Evolutionary conservation across 2,888 invertebrate species (phyloP).

Genomic region (Calliopum simillimum): DNA sequence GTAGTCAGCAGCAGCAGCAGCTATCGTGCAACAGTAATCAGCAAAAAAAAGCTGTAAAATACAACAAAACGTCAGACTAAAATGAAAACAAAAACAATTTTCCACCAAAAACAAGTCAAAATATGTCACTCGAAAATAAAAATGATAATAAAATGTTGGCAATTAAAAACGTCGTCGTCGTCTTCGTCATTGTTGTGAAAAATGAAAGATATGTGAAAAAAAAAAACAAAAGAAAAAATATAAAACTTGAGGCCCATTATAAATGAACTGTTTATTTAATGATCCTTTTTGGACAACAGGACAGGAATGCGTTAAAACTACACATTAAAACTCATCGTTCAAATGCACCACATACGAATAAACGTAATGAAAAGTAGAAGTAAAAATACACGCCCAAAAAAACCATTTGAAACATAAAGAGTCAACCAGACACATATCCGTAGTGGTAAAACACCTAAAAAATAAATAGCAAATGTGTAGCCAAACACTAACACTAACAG

Average conservation of each 20-base stretch:
- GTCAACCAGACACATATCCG: not conserved
- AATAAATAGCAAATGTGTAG: not conserved
- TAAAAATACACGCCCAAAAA: constrained; percentile 32
- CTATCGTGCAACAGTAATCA: constrained; percentile 37
- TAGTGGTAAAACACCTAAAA: not conserved
- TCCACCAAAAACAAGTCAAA: constrained; percentile 1
- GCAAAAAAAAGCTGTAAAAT: not conserved
- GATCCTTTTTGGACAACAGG: constrained; percentile 46
- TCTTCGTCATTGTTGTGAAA: constrained; percentile 13
- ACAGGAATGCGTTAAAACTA: constrained; percentile 27
- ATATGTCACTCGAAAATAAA: constrained; percentile 15
- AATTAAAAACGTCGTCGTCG: constrained; percentile 53
- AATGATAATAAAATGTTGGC: constrained; percentile 42
- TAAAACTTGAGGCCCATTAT: constrained; percentile 53
- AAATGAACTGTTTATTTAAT: constrained; percentile 63
- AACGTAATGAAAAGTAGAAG: constrained; percentile 23
- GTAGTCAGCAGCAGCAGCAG: constrained; percentile 28
- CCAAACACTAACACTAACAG: not conserved
- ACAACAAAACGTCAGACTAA: constrained; percentile 16
- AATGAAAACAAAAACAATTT: constrained; percentile 30
- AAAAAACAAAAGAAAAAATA: constrained; percentile 41
- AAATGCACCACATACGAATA: not conserved
- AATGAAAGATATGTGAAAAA: constrained; percentile 27
- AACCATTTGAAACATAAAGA: not conserved
- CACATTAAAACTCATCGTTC: constrained; percentile 15